These are phyloP conservation scores for Diloba caeruleocephala DNA, from an alignment of 2,888 invertebrate species.

Conservation along the genomic window DNA sequence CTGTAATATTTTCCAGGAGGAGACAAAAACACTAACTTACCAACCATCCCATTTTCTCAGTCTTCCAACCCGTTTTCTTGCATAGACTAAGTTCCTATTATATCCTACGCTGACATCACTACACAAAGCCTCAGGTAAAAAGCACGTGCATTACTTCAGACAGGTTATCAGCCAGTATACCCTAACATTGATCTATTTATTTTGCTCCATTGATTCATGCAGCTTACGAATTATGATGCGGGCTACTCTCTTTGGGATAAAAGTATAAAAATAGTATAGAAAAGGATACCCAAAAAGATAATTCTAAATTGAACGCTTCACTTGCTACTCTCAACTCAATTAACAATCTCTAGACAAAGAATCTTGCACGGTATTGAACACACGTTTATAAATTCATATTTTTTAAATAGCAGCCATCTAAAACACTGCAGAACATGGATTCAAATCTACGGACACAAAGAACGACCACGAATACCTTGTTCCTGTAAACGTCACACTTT, in stretches of 20 bases:
- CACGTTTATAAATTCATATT: no score
- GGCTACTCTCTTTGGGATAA: neutral
- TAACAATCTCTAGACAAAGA: no score
- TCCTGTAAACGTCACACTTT: no score
- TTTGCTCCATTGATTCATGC: conserved; percentile 1
- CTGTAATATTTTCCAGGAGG: neutral
- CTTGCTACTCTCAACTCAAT: no score
- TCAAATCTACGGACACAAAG: no score
- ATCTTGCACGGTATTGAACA: no score
- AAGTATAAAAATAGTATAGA: neutral
- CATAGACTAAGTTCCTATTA: no score
- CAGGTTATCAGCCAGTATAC: conserved; percentile 1
- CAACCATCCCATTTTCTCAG: neutral
- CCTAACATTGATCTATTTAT: conserved; percentile 1
- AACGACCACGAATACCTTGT: no score
- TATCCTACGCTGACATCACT: neutral
- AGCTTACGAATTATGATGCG: neutral
- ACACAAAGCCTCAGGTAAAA: neutral
- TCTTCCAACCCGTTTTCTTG: no score
- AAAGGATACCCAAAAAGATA: neutral
- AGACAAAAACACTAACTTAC: neutral
- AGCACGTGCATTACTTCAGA: conserved; percentile 3
- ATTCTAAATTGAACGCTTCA: no score
- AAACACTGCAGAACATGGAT: no score
- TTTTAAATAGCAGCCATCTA: no score